A percentile compares a stretch with the other conserved stretches of the same genome.
Conservation (phyloP, 1,140 invertebrate species). For the Reticulitermes speratus region DNA sequence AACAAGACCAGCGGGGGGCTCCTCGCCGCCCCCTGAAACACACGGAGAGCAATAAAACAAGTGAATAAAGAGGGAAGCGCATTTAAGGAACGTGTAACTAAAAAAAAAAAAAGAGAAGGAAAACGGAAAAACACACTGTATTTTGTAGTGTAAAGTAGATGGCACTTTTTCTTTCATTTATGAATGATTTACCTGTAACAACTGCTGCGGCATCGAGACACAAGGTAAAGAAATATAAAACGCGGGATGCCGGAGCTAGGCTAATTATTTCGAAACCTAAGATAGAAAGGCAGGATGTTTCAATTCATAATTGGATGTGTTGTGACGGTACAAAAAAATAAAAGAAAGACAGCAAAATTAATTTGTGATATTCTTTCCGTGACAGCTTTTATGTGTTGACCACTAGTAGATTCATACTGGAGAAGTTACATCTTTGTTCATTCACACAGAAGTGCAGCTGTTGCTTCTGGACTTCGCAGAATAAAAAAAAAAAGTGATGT, state of each 20-base stretch:
- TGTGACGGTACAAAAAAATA: not conserved
- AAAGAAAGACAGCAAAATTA: not conserved
- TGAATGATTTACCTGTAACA: not conserved
- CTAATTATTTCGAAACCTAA: not conserved
- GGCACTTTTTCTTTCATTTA: not conserved
- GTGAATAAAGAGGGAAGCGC: not conserved
- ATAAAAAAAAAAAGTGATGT: not conserved
- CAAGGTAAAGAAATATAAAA: not conserved
- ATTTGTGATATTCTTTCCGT: not conserved
- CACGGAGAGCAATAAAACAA: not conserved
- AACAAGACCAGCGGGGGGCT: constrained; percentile 1
- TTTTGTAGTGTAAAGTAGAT: not conserved
- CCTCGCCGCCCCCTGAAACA: not conserved
- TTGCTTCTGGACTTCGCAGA: not conserved
- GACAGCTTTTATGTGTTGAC: constrained; percentile 4
- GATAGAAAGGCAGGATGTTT: not conserved
- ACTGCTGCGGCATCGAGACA: not conserved
- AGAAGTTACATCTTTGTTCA: not conserved
- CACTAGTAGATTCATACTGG: not conserved
- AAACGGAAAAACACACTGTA: not conserved
- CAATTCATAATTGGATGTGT: not conserved
- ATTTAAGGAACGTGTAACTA: not conserved
- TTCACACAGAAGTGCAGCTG: not conserved
- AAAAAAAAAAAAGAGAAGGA: not conserved
- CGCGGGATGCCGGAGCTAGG: not conserved